A percentile compares a stretch with the other conserved stretches of the same genome.
phyloP scores from a whole-genome alignment of 2,888 invertebrate genomes.

The Molanna angustata region DNA sequence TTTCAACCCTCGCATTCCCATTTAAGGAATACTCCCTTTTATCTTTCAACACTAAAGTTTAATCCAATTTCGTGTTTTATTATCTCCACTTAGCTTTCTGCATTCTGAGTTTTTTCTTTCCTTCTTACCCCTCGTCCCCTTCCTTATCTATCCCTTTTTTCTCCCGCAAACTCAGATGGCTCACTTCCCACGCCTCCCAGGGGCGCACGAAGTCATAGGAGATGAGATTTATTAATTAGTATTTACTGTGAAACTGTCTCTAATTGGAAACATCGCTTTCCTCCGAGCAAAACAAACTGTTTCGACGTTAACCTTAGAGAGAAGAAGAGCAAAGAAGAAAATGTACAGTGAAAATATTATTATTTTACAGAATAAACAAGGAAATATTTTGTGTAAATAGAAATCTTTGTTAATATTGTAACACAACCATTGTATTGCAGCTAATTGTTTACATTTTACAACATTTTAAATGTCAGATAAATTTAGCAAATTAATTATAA shows the following conservation, averaged over 20 bases:
- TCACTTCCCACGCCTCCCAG: slow-evolving; percentile 11
- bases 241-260: slow-evolving; percentile 1
- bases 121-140: slow-evolving; percentile 3
- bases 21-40: slow-evolving; percentile 24
- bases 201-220: neutral
- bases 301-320: too few relatives aligned
- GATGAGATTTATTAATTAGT: slow-evolving; percentile 8
- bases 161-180: slow-evolving; percentile 11
- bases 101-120: slow-evolving; percentile 26
- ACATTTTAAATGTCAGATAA: too few relatives aligned
- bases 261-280: neutral
- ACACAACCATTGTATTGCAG: too few relatives aligned
- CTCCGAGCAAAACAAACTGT: too few relatives aligned
- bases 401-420: too few relatives aligned
- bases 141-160: slow-evolving; percentile 8
- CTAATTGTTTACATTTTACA: too few relatives aligned
- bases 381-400: too few relatives aligned
- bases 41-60: slow-evolving; percentile 30
- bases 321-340: too few relatives aligned
- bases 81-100: slow-evolving; percentile 32
- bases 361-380: too few relatives aligned
- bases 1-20: slow-evolving; percentile 5
- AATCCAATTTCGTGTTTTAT: slow-evolving; percentile 33
- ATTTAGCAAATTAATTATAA: too few relatives aligned
- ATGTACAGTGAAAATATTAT: too few relatives aligned